Evolutionary conservation across 2,888 invertebrate species (phyloP), one percentile per base, ranked within the genome.

Genomic region (Agrenia bidenticulata): DNA sequence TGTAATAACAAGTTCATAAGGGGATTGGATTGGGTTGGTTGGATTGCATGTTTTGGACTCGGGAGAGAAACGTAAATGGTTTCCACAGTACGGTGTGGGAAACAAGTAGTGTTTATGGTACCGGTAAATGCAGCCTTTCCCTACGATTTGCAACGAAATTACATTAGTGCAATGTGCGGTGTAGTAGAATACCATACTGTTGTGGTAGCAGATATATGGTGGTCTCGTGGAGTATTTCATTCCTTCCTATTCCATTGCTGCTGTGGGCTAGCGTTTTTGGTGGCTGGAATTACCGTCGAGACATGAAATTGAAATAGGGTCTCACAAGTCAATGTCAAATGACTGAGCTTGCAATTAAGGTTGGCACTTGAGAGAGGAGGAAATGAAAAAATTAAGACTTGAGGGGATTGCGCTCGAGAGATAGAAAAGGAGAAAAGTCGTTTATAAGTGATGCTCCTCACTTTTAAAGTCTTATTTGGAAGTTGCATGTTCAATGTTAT

Each of bases 331-430:
- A 62, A 45, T 62, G 62, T 62, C 62, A 62, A 42, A 42, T 27
- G 55, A 62, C 62, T 39, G 49, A 55, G 62, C 26, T 26, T 54
- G 69, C 70, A 73, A 70, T 73, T 69, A 73, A 67, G 67, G 67
- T 67, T 70, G 70, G 69, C 73, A 70, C 70, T 66, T 67, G 69
- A 64, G 57, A 55, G 53, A 45, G 42, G 65, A 66, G 61, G 66
- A 66, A 66, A 62, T 62, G 62, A 61, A 66, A 66, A 66, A 66
- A 66, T 66, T 66, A 66, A 65, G 61, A 54, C 58, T 59, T 53
- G 50, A 39, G 32, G 50, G 51, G 19, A 45, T 45, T 17, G 9
- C 9, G 45, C n/a, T n/a, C n/a, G n/a, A n/a, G n/a, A n/a, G n/a
- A n/a, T n/a, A n/a, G n/a, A n/a, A n/a, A 15, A 17, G 45, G 5